These are phyloP conservation scores for Papilio machaon DNA, from an alignment of 1,140 invertebrate species.

Conservation along the genomic window DNA sequence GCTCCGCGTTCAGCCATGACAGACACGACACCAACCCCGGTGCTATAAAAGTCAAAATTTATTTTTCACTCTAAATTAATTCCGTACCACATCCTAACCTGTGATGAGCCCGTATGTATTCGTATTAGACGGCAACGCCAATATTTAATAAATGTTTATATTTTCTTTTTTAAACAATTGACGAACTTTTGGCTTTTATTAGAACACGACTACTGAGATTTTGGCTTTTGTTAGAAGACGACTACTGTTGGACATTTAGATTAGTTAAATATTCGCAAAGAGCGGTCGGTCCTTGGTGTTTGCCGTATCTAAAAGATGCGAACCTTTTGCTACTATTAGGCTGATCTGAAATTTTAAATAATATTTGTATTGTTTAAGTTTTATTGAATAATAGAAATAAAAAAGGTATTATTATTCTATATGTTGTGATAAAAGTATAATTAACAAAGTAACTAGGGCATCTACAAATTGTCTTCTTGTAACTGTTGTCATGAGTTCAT, in stretches of 20 bases:
- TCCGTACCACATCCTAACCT: constrained; percentile 45
- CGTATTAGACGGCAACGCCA: neutral
- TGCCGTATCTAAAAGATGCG: neutral
- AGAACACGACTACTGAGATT: neutral
- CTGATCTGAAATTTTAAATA: neutral
- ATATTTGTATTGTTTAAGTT: neutral
- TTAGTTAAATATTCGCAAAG: neutral
- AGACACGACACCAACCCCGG: constrained; percentile 1
- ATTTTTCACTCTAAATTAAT: constrained; percentile 59
- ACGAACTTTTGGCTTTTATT: neutral
- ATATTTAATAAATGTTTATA: neutral
- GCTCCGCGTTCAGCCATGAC: constrained; percentile 17
- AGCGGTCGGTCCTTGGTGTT: neutral
- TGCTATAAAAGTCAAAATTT: constrained; percentile 51
- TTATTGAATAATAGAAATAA: neutral
- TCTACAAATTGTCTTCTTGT: neutral
- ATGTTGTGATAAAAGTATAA: no score
- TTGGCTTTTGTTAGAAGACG: neutral
- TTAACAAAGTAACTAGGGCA: no score
- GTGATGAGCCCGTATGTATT: constrained; percentile 31
- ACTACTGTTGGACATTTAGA: neutral
- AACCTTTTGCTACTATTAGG: neutral
- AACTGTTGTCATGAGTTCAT: no score
- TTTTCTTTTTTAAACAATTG: neutral
- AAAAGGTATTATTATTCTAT: neutral